phyloP scores from a whole-genome alignment of 2,113 vertebrate species.

The Lepisosteus osseus region DNA sequence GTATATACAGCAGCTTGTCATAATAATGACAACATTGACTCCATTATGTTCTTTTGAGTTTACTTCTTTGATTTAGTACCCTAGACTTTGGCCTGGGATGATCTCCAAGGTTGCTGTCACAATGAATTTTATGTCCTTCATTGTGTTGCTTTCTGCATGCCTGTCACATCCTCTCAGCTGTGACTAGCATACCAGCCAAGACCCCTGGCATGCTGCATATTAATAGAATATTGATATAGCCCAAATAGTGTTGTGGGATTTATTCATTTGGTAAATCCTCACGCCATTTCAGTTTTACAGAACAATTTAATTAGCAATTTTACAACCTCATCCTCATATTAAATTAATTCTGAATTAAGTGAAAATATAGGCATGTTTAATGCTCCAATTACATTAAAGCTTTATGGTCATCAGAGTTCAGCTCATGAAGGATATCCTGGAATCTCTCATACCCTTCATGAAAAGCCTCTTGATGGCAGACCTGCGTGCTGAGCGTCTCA shows the following conservation, averaged over 20 bases:
- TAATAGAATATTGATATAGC: constrained; percentile 91
- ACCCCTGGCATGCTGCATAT: constrained; percentile 83
- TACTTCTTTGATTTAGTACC: constrained; percentile 68
- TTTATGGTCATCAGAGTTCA: constrained; percentile 81
- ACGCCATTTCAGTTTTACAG: constrained; percentile 73
- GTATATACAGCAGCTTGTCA: constrained; percentile 64
- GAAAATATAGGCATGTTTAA: constrained; percentile 87
- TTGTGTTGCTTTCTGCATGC: constrained; percentile 67
- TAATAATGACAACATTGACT: constrained; percentile 64
- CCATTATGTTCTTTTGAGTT: constrained; percentile 68
- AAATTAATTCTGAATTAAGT: constrained; percentile 91
- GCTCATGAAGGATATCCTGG: constrained; percentile 57
- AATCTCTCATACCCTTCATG: no score
- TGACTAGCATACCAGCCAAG: constrained; percentile 70
- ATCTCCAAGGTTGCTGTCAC: constrained; percentile 83
- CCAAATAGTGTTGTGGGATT: constrained; percentile 66
- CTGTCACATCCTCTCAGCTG: constrained; percentile 76
- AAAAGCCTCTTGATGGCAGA: neutral
- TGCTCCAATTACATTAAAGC: constrained; percentile 87
- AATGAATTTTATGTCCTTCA: constrained; percentile 78
- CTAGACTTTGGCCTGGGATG: constrained; percentile 53
- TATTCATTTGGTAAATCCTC: constrained; percentile 76
- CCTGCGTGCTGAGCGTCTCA: neutral
- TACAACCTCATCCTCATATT: constrained; percentile 80
- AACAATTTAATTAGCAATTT: constrained; percentile 84